Base-by-base conservation (phyloP, 2,888 invertebrate genomes). In the Eumerus sabulonum region DNA sequence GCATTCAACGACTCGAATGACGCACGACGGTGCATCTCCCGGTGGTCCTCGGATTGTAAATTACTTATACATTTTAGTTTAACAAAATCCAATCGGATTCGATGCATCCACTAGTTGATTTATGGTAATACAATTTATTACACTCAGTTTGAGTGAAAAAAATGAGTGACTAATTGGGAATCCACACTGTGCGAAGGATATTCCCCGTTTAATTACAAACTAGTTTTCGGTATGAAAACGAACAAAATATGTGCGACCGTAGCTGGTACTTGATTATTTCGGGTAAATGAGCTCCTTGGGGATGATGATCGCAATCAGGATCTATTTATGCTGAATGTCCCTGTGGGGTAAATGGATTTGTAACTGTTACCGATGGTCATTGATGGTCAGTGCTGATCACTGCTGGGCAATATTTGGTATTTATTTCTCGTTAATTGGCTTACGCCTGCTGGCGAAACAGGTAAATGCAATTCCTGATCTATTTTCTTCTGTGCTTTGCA, bases 61-160 rank as follows among this genome's bases (percentile, higher is more conserved):
- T 27, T 4, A 27, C 7, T 27, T 27, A 74, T 74, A 64, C 64
- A 68, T 70, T 74, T 60, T 48, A 62, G 51, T 60, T 70, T 70
- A 27, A 54, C 13, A 60, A 66, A 59, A 63, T 77, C 45, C 9
- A 68, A 63, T 53, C 35, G 17, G 16, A 57, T 40, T 40, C 40
- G 40, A n/a, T 40, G 40, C 36, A 11, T 57, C 56, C 48, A 40
- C 47, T 57, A 35, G 12, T 18, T 72, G 73, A 79, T 79, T 79
- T 59, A 79, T 79, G 63, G 77, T 47, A 2, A 42, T 19, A 48
- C 27, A 68, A 68, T 73, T 79, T 63, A 68, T 63, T 68, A 73
- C 64, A 14, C 27, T 27, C 27, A 27, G 3, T 27, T 27, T 27
- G 27, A 27, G 27, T 36, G 35, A 16, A 16, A 48, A 13, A 38